Percentiles rank a stretch among this genome's conserved stretches.
Conservation (phyloP, 2,888 invertebrate species). For the Cantharis nigra region DNA sequence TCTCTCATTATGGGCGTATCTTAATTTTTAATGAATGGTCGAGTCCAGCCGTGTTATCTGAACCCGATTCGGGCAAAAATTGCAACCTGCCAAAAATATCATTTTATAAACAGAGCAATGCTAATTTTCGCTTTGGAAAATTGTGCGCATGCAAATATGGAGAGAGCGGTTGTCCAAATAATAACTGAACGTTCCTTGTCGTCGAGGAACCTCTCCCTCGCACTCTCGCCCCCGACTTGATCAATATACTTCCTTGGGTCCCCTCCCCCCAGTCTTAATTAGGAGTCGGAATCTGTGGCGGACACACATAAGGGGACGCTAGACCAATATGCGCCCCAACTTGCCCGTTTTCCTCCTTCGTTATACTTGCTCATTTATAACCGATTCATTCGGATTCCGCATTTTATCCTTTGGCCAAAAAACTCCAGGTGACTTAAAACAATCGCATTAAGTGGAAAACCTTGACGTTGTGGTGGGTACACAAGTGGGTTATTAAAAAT, state of each 20-base stretch:
- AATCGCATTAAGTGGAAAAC: not conserved
- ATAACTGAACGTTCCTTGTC: constrained; percentile 53
- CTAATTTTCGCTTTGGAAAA: constrained; percentile 51
- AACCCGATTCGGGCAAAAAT: constrained; percentile 22
- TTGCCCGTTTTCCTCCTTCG: constrained; percentile 35
- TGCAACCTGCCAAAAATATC: constrained; percentile 8
- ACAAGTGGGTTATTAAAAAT: not conserved
- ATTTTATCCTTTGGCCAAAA: constrained; percentile 23
- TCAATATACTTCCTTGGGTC: constrained; percentile 57
- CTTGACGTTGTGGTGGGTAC: not conserved
- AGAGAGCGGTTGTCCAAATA: constrained; percentile 55
- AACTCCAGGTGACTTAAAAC: not conserved
- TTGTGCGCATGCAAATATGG: constrained; percentile 52
- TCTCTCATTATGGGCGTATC: constrained; percentile 55
- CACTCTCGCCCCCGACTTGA: constrained; percentile 51
- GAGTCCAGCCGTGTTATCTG: constrained; percentile 23
- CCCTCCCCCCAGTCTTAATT: constrained; percentile 76
- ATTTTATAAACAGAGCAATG: constrained; percentile 30
- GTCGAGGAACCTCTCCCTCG: constrained; percentile 41
- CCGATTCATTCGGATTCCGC: constrained; percentile 43
- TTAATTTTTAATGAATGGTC: constrained; percentile 55
- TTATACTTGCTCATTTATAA: constrained; percentile 45
- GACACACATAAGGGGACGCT: constrained; percentile 67
- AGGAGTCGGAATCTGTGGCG: constrained; percentile 84
- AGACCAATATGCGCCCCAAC: constrained; percentile 54